phyloP scores from a whole-genome alignment of 2,888 invertebrate species.

The Cantharis lateralis region DNA sequence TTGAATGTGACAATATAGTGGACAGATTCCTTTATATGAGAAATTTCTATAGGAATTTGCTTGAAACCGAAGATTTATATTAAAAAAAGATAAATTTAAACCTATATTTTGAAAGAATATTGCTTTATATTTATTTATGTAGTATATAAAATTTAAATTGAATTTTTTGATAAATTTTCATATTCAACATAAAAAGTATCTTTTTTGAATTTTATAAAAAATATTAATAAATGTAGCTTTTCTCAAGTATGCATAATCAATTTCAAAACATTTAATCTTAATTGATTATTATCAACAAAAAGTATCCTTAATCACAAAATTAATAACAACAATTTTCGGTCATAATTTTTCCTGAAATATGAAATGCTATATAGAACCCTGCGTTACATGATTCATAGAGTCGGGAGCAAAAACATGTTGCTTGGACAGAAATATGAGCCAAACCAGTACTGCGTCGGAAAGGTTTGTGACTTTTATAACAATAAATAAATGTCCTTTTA shows the following conservation, averaged over 20 bases:
- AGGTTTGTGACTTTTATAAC: conserved; percentile 53
- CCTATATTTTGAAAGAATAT: background rate
- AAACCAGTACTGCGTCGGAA: conserved; percentile 45
- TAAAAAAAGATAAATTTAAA: background rate
- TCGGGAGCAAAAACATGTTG: conserved; percentile 54
- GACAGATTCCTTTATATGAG: conserved; percentile 33
- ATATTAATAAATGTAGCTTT: background rate
- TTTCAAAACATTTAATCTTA: background rate
- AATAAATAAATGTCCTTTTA: conserved; percentile 49
- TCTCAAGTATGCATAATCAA: background rate
- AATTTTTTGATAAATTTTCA: background rate
- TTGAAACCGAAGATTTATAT: conserved; percentile 20
- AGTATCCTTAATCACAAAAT: background rate
- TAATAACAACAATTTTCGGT: conserved; percentile 17
- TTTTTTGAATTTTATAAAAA: background rate
- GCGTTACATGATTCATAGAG: conserved; percentile 50
- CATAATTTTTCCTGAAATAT: conserved; percentile 36
- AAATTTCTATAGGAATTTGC: conserved; percentile 18
- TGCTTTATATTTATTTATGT: background rate
- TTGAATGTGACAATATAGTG: conserved; percentile 38
- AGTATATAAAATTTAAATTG: background rate
- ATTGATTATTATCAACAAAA: background rate
- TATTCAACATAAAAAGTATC: background rate
- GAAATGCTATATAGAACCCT: conserved; percentile 39
- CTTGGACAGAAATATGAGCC: conserved; percentile 54